Evolutionary conservation across 2,797 vertebrate genomes (phyloP), one percentile per base, ranked within the genome.

Genomic region (Chiroxiphia lanceolata): DNA sequence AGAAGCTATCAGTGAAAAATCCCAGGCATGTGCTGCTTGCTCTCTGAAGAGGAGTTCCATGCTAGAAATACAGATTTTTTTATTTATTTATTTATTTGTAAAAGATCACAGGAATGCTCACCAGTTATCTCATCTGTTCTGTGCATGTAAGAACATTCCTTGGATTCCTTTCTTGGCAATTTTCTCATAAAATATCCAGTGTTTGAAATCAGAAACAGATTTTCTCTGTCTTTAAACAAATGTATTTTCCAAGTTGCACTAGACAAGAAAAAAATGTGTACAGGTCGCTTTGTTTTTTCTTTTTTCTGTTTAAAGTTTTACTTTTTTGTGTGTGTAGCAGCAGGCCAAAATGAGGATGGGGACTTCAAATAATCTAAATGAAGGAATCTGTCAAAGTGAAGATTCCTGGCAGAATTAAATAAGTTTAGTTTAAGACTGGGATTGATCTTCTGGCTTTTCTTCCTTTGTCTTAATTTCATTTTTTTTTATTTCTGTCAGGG

Each of bases 161-260:
- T 89, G 92, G 94, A 98, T 98, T 98, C 98, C 96, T 98, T 97
- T 97, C 97, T 95, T 97, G 97, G 96, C 96, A 97, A 65, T 87
- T 77, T 96, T 97, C 96, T 95, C 61, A 87, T 97, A 96, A 96
- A 97, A 96, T 96, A 96, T 51, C 94, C 95, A 94, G 13, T 96
- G 96, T 97, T 96, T 96, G 94, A 97, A 98, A 98, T 97, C 95
- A 97, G 97, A 97, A 98, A 96, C 98, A 98, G 97, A 98, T 97
- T 98, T 97, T 93, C 83, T 96, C 91, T 95, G 92, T 96, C 79
- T 94, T 95, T 72, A 95, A 97, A 96, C 96, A 97, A 96, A 97
- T 97, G 88, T 63, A 78, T 97, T 97, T 96, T 97, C 93, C 85
- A 93, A 97, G 70, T 82, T 4, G 12, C 87, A 63, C 15, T 64